Evolutionary conservation across 1,140 invertebrate genomes (phyloP), one percentile per base, ranked within the genome.

Genomic region (Linepithema humile): DNA sequence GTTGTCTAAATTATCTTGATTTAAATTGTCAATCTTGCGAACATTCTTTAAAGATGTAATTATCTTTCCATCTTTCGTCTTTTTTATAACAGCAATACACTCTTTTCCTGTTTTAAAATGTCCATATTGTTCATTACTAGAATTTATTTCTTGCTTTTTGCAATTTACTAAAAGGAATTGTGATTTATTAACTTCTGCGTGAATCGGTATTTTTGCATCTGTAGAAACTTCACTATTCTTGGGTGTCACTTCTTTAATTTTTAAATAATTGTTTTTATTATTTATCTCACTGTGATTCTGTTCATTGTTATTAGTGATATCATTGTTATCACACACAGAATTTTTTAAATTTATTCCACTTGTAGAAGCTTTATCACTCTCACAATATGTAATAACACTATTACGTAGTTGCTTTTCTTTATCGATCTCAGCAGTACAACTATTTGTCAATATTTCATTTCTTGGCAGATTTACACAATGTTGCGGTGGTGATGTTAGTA

Each of bases 81-180:
- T 70, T 3, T 69, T 29, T 53, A 64, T 29, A 12, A 0, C 12
- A 20, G 35, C 9, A 12, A n/a, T 29, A 20, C 17, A 32, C n/a
- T n/a, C n/a, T 10, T 50, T 62, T 45, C 20, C 12, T 3, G 43
- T 78, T 17, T 26, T 29, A 12, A 0, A 15, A 6, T n/a, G 20
- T 1, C 1, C 32, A 10, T n/a, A 4, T n/a, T 43, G 20, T 20
- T 17, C n/a, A 5, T 50, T 9, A 1, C 23, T 57, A 15, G 5
- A 26, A 26, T 20, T 29, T 29, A 72, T 2, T 2, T 0, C 0
- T 6, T 64, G 38, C 12, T n/a, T 86, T 3, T 85, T 40, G 7
- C 59, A 73, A 50, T 12, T 69, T 26, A 55, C 38, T 26, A 69
- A 2, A 45, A 43, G 70, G 50, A 35, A 86, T 29, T 35, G 35